Base-by-base conservation (phyloP, 2,113 vertebrate species). In the Lutjanus erythropterus region DNA sequence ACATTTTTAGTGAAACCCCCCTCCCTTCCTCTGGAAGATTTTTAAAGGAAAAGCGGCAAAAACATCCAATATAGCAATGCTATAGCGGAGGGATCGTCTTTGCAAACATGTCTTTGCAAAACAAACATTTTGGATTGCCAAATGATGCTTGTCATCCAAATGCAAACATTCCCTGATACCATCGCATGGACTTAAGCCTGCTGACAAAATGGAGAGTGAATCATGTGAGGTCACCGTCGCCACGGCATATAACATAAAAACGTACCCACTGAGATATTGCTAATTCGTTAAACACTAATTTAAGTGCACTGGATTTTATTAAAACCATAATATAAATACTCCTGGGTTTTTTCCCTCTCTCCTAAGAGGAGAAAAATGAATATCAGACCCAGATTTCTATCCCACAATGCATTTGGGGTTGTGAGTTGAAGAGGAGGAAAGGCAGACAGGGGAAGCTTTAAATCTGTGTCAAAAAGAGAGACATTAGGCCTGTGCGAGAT, bases 391-490 rank as follows among this genome's bases (percentile, higher is more conserved):
- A 90, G 81, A 93, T 92, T 92, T 81, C 49, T 85, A 87, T 86
- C 89, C 87, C 85, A 86, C 65, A 87, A 86, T 92, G 87, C 79
- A 90, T 88, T 82, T 87, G 71, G 80, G 84, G 70, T 83, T 84
- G 68, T 80, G 33, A 82, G 62, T 72, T 76, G 83, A 87, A 79
- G 55, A 78, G 62, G 60, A 71, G 64, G 39, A 68, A 69, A 65
- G 75, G 64, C 62, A 86, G 50, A 71, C 39, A 62, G 75, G 82
- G 86, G 71, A 88, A 86, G 87, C 85, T 89, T 88, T 90, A 92
- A 92, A 95, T 94, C 88, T 85, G 86, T 91, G 87, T 93, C 88
- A 93, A 87, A 88, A 87, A 90, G 76, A 90, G 89, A 93, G 88
- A 93, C 90, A 93, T 94, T 93, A 93, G 83, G 79, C 69, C 77